phyloP scores from a whole-genome alignment of 2,797 vertebrate species.

The Myotis myotis region DNA sequence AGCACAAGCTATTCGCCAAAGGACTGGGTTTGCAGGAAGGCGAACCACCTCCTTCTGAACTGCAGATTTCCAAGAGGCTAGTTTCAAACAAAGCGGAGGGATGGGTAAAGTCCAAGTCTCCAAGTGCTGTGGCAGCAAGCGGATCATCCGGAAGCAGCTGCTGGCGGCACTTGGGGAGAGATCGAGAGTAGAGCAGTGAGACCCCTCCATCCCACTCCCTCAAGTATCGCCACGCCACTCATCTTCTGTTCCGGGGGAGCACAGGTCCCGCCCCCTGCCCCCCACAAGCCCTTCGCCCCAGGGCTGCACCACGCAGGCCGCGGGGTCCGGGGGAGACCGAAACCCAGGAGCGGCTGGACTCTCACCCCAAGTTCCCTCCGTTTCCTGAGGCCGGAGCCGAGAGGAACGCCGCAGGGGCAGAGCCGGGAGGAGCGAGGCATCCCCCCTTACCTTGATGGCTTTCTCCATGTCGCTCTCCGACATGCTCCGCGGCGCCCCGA shows the following conservation, averaged over 20 bases:
- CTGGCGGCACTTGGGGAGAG: not conserved
- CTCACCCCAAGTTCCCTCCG: not conserved
- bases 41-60: not conserved
- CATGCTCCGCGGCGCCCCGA: conserved; percentile 84
- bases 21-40: not conserved
- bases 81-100: not conserved
- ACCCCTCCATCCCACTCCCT: not conserved
- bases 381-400: not conserved
- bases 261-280: not conserved
- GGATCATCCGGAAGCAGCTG: not conserved
- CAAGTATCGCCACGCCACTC: not conserved
- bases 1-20: not conserved
- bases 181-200: not conserved
- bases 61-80: not conserved
- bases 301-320: not conserved
- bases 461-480: conserved; percentile 92
- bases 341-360: not conserved
- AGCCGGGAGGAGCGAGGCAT: not conserved
- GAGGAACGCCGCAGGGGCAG: not conserved
- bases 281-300: not conserved
- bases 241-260: not conserved
- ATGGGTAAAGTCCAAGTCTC: not conserved
- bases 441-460: conserved; percentile 91
- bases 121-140: not conserved
- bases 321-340: not conserved